Conservation (phyloP, 92 coral and sea anemone genomes). For the Paramuricea clavata region DNA sequence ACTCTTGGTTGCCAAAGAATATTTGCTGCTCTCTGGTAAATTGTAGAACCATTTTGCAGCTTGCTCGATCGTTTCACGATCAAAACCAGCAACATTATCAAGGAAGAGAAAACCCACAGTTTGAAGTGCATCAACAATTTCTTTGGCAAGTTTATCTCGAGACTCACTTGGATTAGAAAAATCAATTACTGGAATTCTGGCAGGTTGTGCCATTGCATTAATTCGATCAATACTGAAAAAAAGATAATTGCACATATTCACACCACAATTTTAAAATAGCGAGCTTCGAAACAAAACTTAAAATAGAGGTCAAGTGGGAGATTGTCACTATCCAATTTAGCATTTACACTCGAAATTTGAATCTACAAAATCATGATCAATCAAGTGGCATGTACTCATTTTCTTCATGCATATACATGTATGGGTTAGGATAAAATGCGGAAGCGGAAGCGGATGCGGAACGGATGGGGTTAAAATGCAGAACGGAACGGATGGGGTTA, state of each 20-base stretch:
- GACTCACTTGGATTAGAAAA: conserved; percentile 34
- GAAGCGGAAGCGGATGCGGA: no score
- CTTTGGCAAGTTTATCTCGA: conserved; percentile 40
- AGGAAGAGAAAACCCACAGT: conserved; percentile 52
- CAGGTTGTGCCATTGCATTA: not conserved
- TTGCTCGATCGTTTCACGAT: conserved; percentile 17
- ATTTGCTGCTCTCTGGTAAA: conserved; percentile 45
- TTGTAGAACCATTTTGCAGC: conserved; percentile 56
- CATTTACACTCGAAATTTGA: no score
- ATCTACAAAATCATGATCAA: no score
- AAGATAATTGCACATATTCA: not conserved
- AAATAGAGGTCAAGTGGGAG: no score
- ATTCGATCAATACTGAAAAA: not conserved
- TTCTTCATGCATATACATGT: no score
- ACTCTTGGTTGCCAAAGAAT: conserved; percentile 37
- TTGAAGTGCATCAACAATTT: conserved; percentile 59
- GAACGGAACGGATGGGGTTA: no score
- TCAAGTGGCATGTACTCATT: no score
- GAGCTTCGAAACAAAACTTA: no score
- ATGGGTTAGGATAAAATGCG: no score
- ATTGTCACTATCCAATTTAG: no score
- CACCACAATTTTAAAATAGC: no score
- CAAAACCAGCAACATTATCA: conserved; percentile 43
- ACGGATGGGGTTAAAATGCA: no score
- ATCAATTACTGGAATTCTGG: conserved; percentile 34